Conservation (phyloP, 2,113 vertebrate genomes). For the Nipponia nippon region DNA sequence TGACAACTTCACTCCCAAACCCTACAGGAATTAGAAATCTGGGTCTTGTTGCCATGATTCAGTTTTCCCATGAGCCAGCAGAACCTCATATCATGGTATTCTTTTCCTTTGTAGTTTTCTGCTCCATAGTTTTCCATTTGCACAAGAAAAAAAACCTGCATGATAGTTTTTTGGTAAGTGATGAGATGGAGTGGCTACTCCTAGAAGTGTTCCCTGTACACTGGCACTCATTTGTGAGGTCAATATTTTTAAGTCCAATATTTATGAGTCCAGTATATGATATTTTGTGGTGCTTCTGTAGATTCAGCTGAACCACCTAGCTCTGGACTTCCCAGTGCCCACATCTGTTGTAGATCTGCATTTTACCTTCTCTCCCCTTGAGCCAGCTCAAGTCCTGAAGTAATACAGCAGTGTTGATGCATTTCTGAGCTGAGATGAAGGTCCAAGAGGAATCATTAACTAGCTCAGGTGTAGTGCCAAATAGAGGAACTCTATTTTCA, state of each 20-base stretch:
- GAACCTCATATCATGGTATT: neutral
- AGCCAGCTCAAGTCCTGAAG: neutral
- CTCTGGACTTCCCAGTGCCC: neutral
- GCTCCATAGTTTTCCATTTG: neutral
- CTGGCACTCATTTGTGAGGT: neutral
- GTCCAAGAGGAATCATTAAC: neutral
- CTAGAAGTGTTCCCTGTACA: neutral
- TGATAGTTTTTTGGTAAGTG: neutral
- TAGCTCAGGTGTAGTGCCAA: neutral
- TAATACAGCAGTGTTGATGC: fast-evolving
- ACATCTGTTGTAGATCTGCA: neutral
- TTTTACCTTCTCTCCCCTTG: neutral
- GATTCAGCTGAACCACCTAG: neutral
- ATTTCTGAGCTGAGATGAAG: neutral
- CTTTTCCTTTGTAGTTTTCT: neutral
- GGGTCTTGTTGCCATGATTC: neutral
- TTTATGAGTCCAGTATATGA: neutral
- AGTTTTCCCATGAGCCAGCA: neutral
- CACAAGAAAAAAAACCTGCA: neutral
- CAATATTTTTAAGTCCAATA: neutral
- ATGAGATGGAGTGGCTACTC: fast-evolving
- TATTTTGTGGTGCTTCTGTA: neutral
- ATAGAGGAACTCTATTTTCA: neutral
- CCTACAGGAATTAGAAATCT: neutral
- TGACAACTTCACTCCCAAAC: neutral